Percentiles rank a stretch among this genome's conserved stretches.
phyloP scores from a whole-genome alignment of 92 coral and sea anemone species.

The Epizoanthus scotinus region DNA sequence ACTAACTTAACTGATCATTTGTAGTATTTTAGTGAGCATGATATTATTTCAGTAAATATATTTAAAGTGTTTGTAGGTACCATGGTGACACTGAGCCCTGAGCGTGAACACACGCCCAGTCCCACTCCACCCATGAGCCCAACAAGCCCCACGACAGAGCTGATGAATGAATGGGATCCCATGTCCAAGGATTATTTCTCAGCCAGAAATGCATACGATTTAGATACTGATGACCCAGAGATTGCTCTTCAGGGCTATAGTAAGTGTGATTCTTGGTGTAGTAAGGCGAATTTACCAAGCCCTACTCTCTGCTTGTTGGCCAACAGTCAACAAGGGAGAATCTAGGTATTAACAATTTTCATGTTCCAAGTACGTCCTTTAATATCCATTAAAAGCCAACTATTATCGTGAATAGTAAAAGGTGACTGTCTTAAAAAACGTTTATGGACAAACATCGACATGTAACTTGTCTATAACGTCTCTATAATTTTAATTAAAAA shows the following conservation, averaged over 20 bases:
- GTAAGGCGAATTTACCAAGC: not conserved
- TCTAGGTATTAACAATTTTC: too few species aligned
- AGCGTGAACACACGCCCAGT: not conserved
- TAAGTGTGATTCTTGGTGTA: conserved; percentile 44
- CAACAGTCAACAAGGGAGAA: too few species aligned
- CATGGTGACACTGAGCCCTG: not conserved
- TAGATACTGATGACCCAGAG: conserved; percentile 75
- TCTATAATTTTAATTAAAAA: too few species aligned
- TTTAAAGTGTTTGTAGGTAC: not conserved
- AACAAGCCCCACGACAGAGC: conserved; percentile 54
- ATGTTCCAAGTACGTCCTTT: too few species aligned
- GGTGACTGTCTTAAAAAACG: too few species aligned
- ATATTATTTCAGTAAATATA: too few species aligned
- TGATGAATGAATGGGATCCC: conserved; percentile 77
- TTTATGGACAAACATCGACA: too few species aligned
- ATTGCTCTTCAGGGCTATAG: conserved; percentile 90
- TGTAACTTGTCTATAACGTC: too few species aligned
- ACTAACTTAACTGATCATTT: too few species aligned
- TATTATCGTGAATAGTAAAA: too few species aligned
- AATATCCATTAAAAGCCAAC: too few species aligned
- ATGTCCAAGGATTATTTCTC: conserved; percentile 83
- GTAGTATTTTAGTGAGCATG: too few species aligned
- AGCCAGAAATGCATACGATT: conserved; percentile 75
- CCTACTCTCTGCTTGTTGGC: not conserved
- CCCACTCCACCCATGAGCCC: conserved; percentile 57